A percentile compares a stretch with the other conserved stretches of the same genome.
phyloP scores from a whole-genome alignment of 2,113 vertebrate species.

The Amphiprion percula region DNA sequence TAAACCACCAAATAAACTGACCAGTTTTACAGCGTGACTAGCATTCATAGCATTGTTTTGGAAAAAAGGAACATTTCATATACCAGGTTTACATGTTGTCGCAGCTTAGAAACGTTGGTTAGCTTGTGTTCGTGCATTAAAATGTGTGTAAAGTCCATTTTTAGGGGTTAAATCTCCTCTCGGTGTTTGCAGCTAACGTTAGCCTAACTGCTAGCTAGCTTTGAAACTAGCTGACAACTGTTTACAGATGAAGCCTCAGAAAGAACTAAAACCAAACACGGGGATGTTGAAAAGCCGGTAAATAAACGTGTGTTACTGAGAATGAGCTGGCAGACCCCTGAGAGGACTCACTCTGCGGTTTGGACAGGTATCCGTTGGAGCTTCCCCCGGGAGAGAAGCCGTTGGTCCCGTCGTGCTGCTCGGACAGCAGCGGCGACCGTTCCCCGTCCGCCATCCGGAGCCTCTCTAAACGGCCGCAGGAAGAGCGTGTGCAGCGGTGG shows the following conservation, averaged over 20 bases:
- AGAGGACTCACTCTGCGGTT: constrained; percentile 63
- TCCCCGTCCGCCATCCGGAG: constrained; percentile 78
- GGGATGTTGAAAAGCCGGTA: rapidly evolving
- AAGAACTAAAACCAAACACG: no score
- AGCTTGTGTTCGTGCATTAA: no score
- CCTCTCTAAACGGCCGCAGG: background rate
- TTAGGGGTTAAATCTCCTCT: background rate
- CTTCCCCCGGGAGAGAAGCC: constrained; percentile 63
- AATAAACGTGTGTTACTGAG: background rate
- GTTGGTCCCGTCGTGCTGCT: constrained; percentile 70
- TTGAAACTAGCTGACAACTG: constrained; percentile 4
- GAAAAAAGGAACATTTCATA: background rate
- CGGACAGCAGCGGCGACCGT: constrained; percentile 79
- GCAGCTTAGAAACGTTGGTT: background rate
- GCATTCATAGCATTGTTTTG: no score
- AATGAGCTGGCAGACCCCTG: background rate
- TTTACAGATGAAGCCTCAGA: background rate
- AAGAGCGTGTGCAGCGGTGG: background rate
- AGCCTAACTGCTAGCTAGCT: background rate
- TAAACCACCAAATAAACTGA: background rate
- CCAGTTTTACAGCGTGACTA: no score
- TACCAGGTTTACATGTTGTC: background rate
- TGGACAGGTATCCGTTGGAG: constrained; percentile 32
- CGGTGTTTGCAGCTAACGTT: background rate
- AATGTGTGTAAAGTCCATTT: background rate